phyloP scores from a whole-genome alignment of 2,797 vertebrate genomes.

The Cirrhinus mrigala region DNA sequence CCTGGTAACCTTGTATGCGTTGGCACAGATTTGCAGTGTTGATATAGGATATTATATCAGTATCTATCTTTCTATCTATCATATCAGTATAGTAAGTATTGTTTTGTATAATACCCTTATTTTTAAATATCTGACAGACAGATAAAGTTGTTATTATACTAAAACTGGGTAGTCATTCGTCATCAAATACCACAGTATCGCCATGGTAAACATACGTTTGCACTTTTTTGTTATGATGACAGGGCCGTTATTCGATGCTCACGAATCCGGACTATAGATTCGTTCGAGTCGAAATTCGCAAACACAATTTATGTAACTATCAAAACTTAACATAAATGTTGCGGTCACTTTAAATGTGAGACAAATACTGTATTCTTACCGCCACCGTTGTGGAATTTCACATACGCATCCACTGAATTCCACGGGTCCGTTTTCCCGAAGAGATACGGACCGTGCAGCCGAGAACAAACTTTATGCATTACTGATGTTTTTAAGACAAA shows the following conservation, averaged over 20 bases:
- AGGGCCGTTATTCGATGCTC: background rate
- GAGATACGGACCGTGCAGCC: constrained; percentile 41
- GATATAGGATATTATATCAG: background rate
- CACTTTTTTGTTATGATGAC: background rate
- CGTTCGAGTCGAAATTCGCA: background rate
- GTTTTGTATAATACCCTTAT: background rate
- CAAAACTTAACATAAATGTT: background rate
- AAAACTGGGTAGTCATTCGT: background rate
- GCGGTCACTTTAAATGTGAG: background rate
- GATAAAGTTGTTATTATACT: background rate
- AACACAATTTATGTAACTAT: background rate
- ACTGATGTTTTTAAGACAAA: background rate
- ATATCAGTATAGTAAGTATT: background rate
- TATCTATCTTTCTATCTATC: background rate
- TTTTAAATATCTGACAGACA: background rate
- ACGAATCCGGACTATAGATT: background rate
- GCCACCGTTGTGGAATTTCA: constrained; percentile 61
- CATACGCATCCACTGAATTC: constrained; percentile 13
- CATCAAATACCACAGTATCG: background rate
- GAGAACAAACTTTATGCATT: constrained; percentile 66
- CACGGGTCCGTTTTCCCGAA: constrained; percentile 24
- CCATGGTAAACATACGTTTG: background rate
- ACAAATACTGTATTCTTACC: constrained; percentile 24
- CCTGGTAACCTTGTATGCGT: background rate
- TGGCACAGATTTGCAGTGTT: background rate